These are phyloP conservation scores for Cardiocondyla obscurior DNA, from an alignment of 1,140 invertebrate species.

Conservation along the genomic window DNA sequence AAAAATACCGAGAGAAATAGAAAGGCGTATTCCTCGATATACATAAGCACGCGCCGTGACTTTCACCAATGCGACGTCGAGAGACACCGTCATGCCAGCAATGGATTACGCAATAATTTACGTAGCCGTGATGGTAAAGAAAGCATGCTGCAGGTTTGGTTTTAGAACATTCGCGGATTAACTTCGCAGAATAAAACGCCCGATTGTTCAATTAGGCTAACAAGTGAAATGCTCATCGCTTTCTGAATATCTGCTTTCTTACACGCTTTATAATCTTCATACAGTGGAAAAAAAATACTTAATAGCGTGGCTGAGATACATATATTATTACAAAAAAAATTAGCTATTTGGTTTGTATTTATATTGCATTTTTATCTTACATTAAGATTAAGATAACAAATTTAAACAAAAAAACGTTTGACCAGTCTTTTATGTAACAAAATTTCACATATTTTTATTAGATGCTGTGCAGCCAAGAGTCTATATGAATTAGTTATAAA, in stretches of 20 bases:
- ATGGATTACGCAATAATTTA: constrained; percentile 47
- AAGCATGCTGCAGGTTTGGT: constrained; percentile 12
- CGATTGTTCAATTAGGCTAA: constrained; percentile 1
- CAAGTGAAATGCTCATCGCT: constrained; percentile 2
- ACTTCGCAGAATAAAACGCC: constrained; percentile 15
- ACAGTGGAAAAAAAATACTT: neutral
- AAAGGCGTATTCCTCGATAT: constrained; percentile 20
- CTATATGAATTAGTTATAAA: neutral
- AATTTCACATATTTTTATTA: too few species aligned
- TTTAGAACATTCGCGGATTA: constrained; percentile 8
- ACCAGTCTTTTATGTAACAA: neutral
- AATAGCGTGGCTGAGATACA: neutral
- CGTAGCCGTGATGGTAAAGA: constrained; percentile 3
- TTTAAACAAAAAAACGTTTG: neutral
- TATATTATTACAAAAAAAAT: neutral
- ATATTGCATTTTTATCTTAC: too few species aligned
- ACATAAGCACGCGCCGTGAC: constrained; percentile 2
- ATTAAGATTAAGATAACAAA: neutral
- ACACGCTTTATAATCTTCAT: neutral
- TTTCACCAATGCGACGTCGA: constrained; percentile 29
- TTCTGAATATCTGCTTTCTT: constrained; percentile 1
- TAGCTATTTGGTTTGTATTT: neutral
- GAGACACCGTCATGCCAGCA: neutral
- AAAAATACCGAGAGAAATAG: constrained; percentile 23
- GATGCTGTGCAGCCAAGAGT: neutral